These are phyloP conservation scores for Coregonus clupeaformis DNA, from an alignment of 2,113 vertebrate genomes.

Conservation along the genomic window DNA sequence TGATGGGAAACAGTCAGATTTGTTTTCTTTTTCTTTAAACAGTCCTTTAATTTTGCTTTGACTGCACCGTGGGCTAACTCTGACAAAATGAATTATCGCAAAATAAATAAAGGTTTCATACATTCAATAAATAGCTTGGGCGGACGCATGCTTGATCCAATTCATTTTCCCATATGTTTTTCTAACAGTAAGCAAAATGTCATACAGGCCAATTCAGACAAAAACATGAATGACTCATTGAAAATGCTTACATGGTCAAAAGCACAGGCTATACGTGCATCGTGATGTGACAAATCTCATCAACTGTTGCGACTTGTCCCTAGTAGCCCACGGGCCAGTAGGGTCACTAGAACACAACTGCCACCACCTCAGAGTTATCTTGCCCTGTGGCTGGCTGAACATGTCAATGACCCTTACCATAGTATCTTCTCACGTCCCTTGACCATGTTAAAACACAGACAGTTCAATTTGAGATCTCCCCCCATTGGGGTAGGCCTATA, in stretches of 20 bases:
- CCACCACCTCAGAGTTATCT: neutral
- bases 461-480: conserved; percentile 33
- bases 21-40: neutral
- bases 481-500: conserved; percentile 45
- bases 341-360: neutral
- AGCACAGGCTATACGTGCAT: too few species aligned
- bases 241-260: too few species aligned
- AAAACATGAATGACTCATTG: too few species aligned
- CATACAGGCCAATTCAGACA: too few species aligned
- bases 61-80: neutral
- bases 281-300: neutral
- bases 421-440: conserved; percentile 15
- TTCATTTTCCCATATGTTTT: too few species aligned
- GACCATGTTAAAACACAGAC: conserved; percentile 31
- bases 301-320: neutral
- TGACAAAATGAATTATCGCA: neutral
- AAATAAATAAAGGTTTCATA: neutral
- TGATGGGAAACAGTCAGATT: neutral
- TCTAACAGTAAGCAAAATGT: too few species aligned
- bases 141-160: too few species aligned
- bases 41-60: conserved; percentile 19
- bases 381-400: neutral
- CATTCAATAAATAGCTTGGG: too few species aligned
- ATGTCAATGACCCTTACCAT: neutral
- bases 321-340: neutral